Base-by-base conservation (phyloP, 2,113 vertebrate genomes). In the Eurypyga helias region DNA sequence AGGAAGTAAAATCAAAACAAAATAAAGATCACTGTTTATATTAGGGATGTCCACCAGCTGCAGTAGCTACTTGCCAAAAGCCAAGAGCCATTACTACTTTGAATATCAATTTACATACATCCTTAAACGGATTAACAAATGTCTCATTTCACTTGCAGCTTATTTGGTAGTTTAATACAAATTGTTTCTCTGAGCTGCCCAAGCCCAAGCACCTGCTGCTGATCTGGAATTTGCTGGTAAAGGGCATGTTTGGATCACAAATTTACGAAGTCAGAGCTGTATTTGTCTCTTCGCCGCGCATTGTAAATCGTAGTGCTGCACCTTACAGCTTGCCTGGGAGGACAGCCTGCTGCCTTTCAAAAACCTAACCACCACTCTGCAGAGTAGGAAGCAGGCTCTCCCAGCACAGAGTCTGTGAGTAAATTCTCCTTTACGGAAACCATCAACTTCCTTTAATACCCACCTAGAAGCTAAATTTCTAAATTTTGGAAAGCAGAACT, bases 1-100 rank as follows among this genome's bases (percentile, higher is more conserved):
- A 84, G 87, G 78, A 96, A 95, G 65, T 72, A 84, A 95, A 91
- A 76, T 57, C 52, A 49, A 87, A 95, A 90, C n/a, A 91, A 78
- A 86, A 18, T 90, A 18, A 78, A 90, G 82, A 89, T 94, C 5
- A 0, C 15, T 71, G 80, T 29, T 89, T 92, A 17, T 57, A 90
- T 51, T 75, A 67, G 71, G 20, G 79, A 62, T 60, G 31, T 88
- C 90, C 67, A 93, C 86, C 88, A 96, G 92, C 95, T 96, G 95
- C 89, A 82, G 51, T 13, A 87, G 65, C 31, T 89, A 52, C 62
- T 76, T 95, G 78, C 89, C 89, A 95, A 77, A 93, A 89, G 57
- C 23, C 45, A 69, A 79, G 61, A 21, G 48, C 18, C 49, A 45
- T 57, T 81, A 48, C 46, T 75, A 66, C 60, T 94, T 43, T 75